Evolutionary conservation across 2,888 invertebrate species (phyloP).

Genomic region (Branchellion lobata): DNA sequence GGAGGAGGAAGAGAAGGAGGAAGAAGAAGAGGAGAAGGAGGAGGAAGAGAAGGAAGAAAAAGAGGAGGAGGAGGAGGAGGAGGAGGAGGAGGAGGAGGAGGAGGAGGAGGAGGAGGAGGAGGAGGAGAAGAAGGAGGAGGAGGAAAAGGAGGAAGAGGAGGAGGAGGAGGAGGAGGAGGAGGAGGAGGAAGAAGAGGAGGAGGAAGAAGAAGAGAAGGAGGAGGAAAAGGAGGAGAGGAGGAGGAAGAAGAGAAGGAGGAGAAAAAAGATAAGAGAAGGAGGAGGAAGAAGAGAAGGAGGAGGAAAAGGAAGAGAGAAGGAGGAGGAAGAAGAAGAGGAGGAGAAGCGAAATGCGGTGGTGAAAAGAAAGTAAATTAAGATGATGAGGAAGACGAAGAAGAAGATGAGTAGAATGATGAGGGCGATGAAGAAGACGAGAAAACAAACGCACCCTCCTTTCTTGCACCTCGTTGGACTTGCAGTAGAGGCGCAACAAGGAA

Average conservation of each 20-base stretch:
- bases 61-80: slow-evolving; percentile 39
- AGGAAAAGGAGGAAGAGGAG: too few species aligned
- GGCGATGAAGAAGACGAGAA: too few species aligned
- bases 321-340: slow-evolving; percentile 54
- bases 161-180: too few species aligned
- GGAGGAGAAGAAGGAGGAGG: too few species aligned
- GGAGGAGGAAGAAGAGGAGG: too few species aligned
- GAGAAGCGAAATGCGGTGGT: too few species aligned
- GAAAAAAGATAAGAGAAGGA: slow-evolving; percentile 44
- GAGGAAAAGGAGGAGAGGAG: slow-evolving; percentile 46
- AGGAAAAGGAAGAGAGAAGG: slow-evolving; percentile 15
- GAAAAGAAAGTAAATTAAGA: too few species aligned
- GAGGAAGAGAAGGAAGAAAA: slow-evolving; percentile 42
- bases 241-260: slow-evolving; percentile 51
- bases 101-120: slow-evolving; percentile 54
- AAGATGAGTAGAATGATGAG: too few species aligned
- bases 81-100: slow-evolving; percentile 21
- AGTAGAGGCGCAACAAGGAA: slow-evolving; percentile 85
- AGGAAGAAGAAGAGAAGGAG: too few species aligned
- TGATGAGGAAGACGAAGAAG: too few species aligned
- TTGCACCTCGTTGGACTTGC: slow-evolving; percentile 58
- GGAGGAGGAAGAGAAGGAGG: slow-evolving; percentile 49
- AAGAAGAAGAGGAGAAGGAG: slow-evolving; percentile 49
- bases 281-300: slow-evolving; percentile 28
- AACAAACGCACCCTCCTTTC: slow-evolving; percentile 43